These are phyloP conservation scores for Catharus bicknelli DNA, from an alignment of 2,113 vertebrate genomes.

Conservation along the genomic window DNA sequence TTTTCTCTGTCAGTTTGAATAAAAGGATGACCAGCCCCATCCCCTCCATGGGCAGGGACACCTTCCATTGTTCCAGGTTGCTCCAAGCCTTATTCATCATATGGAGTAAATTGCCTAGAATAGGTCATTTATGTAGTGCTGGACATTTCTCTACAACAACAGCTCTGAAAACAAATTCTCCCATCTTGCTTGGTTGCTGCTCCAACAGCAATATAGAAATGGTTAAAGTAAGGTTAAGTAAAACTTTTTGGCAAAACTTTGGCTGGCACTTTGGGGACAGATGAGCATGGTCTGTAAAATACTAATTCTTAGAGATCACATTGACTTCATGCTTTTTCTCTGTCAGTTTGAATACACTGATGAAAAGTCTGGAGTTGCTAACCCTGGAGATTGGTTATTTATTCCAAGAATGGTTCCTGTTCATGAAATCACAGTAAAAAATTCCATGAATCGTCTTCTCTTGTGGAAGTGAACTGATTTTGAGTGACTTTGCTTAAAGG, in stretches of 20 bases:
- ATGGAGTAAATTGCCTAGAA: conserved; percentile 43
- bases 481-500: background rate
- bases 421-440: background rate
- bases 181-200: background rate
- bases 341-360: background rate
- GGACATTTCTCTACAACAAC: background rate
- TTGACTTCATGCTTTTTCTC: background rate
- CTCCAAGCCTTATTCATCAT: conserved; percentile 50
- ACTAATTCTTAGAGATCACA: background rate
- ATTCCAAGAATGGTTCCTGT: background rate
- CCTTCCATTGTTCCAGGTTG: no score
- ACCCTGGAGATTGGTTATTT: background rate
- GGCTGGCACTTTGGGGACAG: background rate
- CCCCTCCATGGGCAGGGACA: no score
- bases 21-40: no score
- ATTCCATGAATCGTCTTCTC: background rate
- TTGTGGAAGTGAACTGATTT: background rate
- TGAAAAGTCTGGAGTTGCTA: background rate
- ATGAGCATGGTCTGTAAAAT: background rate
- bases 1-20: background rate
- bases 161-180: background rate
- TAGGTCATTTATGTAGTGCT: background rate
- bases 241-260: background rate
- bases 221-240: background rate
- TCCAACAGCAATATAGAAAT: background rate